These are phyloP conservation scores for Petroica traversi DNA, from an alignment of 2,113 vertebrate genomes.

Conservation along the genomic window DNA sequence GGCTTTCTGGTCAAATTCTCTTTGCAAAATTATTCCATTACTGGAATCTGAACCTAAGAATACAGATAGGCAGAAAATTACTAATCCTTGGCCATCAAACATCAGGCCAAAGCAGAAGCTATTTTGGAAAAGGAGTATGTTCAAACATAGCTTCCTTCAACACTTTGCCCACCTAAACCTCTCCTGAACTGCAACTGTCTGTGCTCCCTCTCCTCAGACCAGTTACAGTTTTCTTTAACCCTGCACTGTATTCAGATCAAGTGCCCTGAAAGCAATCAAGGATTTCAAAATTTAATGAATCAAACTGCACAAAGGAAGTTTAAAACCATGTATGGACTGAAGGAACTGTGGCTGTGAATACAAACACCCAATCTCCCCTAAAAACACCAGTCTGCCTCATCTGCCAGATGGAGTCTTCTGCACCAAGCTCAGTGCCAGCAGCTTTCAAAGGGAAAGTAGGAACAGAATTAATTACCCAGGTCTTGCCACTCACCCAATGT, in stretches of 20 bases:
- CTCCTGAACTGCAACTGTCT: background rate
- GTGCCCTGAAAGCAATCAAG: background rate
- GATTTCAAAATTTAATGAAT: background rate
- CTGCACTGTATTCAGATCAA: background rate
- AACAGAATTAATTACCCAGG: background rate
- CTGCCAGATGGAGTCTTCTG: background rate
- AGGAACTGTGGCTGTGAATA: background rate
- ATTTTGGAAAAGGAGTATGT: background rate
- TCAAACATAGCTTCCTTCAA: background rate
- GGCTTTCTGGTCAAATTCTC: background rate
- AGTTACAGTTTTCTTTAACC: background rate
- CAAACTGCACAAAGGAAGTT: background rate
- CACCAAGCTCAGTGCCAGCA: background rate
- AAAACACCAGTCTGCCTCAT: background rate
- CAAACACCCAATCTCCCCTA: fast-evolving
- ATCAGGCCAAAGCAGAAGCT: background rate
- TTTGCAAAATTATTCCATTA: background rate
- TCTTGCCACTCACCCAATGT: background rate
- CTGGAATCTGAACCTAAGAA: background rate
- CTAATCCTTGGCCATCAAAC: background rate
- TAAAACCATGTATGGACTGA: background rate
- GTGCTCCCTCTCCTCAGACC: background rate
- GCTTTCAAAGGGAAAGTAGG: background rate
- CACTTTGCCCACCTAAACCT: background rate
- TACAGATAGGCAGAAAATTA: background rate